Conservation (phyloP, 2,797 vertebrate genomes). For the Ispidina picta region DNA sequence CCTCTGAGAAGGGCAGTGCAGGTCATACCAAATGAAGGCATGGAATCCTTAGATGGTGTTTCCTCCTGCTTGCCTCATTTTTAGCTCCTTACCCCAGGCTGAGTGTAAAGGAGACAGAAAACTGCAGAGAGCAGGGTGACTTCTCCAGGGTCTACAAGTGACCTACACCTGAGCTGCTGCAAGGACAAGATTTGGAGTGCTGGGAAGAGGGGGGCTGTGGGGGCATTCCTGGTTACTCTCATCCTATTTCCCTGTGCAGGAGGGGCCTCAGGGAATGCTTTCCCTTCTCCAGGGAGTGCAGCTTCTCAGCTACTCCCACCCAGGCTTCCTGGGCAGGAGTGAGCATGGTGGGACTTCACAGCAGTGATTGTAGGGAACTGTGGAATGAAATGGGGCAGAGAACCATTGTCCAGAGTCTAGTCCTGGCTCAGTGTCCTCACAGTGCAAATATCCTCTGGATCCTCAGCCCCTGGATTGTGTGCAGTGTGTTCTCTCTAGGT, state of each 20-base stretch:
- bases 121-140: background rate
- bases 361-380: background rate
- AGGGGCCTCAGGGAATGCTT: background rate
- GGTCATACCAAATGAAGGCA: background rate
- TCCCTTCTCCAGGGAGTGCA: background rate
- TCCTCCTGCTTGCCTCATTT: background rate
- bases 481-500: background rate
- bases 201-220: constrained; percentile 2
- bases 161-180: background rate
- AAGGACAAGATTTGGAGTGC: background rate
- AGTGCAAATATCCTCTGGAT: background rate
- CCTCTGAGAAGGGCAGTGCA: constrained; percentile 3
- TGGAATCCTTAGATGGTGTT: background rate
- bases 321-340: background rate
- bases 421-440: background rate
- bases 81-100: background rate
- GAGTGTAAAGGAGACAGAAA: background rate
- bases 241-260: background rate
- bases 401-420: background rate
- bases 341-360: background rate
- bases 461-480: background rate
- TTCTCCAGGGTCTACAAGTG: background rate
- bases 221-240: background rate
- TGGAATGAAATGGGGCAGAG: background rate
- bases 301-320: background rate